Evolutionary conservation across 2,888 invertebrate genomes (phyloP), one percentile per base, ranked within the genome.

Genomic region (Catonia carolina): DNA sequence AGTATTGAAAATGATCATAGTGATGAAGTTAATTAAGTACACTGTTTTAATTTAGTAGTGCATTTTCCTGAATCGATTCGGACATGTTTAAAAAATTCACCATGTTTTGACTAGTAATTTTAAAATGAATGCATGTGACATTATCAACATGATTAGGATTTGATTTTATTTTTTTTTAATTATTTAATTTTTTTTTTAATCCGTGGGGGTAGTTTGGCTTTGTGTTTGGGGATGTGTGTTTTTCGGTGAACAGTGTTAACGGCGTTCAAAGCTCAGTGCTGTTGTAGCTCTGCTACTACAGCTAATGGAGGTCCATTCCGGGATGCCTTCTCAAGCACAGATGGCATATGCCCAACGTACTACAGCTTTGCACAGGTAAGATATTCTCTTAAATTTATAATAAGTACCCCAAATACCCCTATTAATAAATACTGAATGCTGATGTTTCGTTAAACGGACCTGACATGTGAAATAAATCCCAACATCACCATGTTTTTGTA

Each of bases 251-350:
- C 27, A 27, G 27, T 27, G 27, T 27, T 27, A 6, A 27, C 27
- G 8, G 27, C 27, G 4, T 4, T 27, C 8, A 27, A 27, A 27
- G 27, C 42, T n/a, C 3, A 33, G 45, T 53, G 53, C 53, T 45
- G 22, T 20, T 45, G 53, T 33, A 45, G 53, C 53, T 42, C 45
- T 17, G 45, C 22, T 45, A 22, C 23, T 45, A 22, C 22, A 23
- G 45, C 27, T 20, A 7, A 45, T 62, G 61, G 62, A 62, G 58
- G 60, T 64, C 49, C 67, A 66, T 61, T 60, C 66, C 55, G 63
- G 66, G 57, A 67, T 68, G 67, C 68, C 68, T 60, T 67, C 68
- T 48, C 68, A 67, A 63, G 64, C 68, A 54, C 67, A 67, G 63
- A 67, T 68, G 67, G 65, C 68, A 53, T 68, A 66, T 62, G 64